Evolutionary conservation across 2,888 invertebrate species (phyloP), one percentile per base, ranked within the genome.

Genomic region (Choristoneura rosaceana): DNA sequence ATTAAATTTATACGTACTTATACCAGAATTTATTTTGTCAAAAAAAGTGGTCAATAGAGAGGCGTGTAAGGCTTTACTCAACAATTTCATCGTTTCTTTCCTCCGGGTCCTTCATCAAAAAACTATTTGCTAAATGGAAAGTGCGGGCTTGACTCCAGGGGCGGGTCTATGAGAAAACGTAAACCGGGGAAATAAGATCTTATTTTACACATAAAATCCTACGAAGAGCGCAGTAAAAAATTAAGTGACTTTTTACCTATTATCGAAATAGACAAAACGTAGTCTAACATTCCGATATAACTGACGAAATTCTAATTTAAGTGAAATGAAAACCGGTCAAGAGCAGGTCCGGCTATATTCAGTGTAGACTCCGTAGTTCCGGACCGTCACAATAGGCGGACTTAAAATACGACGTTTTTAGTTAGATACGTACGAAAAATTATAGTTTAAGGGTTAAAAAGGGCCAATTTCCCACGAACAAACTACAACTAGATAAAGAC

Each of bases 61-160:
- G 25, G 61, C 69, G 52, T 61, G 33, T 41, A 15, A 34, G 68
- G 34, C 25, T 55, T 41, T 69, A 69, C 41, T 69, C 69, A 69
- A 55, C 55, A 69, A 70, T 77, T 77, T 78, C 74, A 78, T 74
- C 75, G 76, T 66, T 70, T 74, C 70, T 71, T 77, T 77, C 75
- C 74, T 64, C 70, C 62, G 68, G 75, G 74, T 74, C 79, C 76
- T 78, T 78, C 79, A 77, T 79, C 79, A 78, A 78, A 79, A 79
- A 75, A 78, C 79, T 77, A 78, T 78, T 77, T 76, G 76, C 67
- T 74, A 76, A 78, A 76, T 77, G 77, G 77, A 71, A 76, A 76
- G 73, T 70, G 74, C 69, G 67, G 60, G 71, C 75, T 74, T 75
- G 73, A 76, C 71, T 71, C 71, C 55, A 25, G 52, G 71, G 75